A percentile compares a stretch with the other conserved stretches of the same genome.
Evolutionary conservation across 2,797 vertebrate species (phyloP).

Genomic region (Dryobates pubescens): DNA sequence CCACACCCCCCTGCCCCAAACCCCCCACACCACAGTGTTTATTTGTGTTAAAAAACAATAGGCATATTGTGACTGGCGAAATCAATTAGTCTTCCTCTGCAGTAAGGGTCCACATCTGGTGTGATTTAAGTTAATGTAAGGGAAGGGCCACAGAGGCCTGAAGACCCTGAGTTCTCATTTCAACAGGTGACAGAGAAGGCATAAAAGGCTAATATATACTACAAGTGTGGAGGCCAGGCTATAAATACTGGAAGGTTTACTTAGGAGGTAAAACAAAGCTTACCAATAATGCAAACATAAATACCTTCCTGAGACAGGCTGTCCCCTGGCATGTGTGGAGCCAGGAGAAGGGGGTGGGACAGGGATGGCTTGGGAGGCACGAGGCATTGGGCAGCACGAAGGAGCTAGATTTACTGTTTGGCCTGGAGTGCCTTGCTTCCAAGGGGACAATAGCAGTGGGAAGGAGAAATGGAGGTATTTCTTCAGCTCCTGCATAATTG

Average conservation of each 20-base stretch:
- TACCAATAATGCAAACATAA: slow-evolving; percentile 68
- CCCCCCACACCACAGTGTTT: slow-evolving; percentile 71
- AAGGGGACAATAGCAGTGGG: background rate
- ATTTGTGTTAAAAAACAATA: slow-evolving; percentile 85
- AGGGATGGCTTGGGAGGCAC: background rate
- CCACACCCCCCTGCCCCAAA: background rate
- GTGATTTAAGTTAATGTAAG: slow-evolving; percentile 86
- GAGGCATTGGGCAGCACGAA: rapidly evolving
- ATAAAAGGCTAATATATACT: slow-evolving; percentile 79
- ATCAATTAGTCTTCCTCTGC: slow-evolving; percentile 88
- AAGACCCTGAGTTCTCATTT: slow-evolving; percentile 80
- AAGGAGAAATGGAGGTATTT: background rate
- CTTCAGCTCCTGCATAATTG: background rate
- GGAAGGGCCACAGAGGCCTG: slow-evolving; percentile 72
- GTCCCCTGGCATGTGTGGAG: slow-evolving; percentile 30
- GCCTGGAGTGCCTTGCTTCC: background rate
- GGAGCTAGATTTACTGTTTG: background rate
- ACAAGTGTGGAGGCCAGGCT: slow-evolving; percentile 64
- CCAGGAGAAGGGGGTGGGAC: background rate
- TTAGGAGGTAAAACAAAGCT: slow-evolving; percentile 72
- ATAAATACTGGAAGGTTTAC: slow-evolving; percentile 72
- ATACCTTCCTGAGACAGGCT: slow-evolving; percentile 63
- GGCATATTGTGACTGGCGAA: slow-evolving; percentile 84
- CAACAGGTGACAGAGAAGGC: slow-evolving; percentile 88
- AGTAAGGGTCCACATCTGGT: slow-evolving; percentile 90